Conservation (phyloP, 2,888 invertebrate genomes). For the Eupithecia abbreviata region DNA sequence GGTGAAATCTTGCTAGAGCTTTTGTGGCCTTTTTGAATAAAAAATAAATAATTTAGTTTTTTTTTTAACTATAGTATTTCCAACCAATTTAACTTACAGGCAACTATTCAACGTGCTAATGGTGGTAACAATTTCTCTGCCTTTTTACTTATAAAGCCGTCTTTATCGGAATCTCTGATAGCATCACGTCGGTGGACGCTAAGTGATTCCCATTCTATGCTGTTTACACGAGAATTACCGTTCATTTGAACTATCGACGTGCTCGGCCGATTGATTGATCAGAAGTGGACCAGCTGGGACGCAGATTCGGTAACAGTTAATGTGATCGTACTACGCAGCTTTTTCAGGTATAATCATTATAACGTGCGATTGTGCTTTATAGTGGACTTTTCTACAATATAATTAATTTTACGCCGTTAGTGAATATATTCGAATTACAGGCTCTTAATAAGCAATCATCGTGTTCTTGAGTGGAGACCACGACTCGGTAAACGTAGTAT, state of each 20-base stretch:
- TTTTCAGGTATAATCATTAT: background rate
- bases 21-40: background rate
- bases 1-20: background rate
- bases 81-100: conserved; percentile 3
- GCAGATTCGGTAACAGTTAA: background rate
- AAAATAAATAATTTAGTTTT: background rate
- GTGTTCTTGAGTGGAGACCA: no score
- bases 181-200: conserved; percentile 53
- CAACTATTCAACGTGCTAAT: conserved; percentile 24
- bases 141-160: conserved; percentile 49
- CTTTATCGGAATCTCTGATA: conserved; percentile 57
- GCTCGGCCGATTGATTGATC: conserved; percentile 59
- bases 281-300: conserved; percentile 36
- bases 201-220: conserved; percentile 62
- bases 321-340: background rate
- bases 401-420: background rate
- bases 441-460: no score
- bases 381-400: no score
- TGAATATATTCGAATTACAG: background rate
- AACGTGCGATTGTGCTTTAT: background rate
- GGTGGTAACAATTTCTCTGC: conserved; percentile 37
- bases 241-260: conserved; percentile 58
- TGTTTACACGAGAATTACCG: conserved; percentile 68
- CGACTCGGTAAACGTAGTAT: no score
- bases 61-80: background rate